Evolutionary conservation across 2,797 vertebrate species (phyloP).

Genomic region (Poeciliopsis gracilis): DNA sequence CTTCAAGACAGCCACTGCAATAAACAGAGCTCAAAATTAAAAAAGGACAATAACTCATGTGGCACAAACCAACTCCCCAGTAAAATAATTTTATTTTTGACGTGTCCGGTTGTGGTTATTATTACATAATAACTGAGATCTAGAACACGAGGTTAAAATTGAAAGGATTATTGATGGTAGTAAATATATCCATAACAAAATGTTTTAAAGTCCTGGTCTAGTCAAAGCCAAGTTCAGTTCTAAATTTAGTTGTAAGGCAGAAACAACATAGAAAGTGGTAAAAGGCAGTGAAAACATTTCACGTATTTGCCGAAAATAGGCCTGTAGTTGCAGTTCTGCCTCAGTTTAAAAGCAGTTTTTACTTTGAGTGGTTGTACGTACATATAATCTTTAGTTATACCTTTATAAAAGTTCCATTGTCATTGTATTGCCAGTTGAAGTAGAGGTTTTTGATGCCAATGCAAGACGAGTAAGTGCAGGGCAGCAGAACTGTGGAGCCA

Average conservation of each 20-base stretch:
- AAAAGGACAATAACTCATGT: not conserved
- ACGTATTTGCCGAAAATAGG: not conserved
- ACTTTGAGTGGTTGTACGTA: not conserved
- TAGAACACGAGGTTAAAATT: not conserved
- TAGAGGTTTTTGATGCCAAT: conserved; percentile 89
- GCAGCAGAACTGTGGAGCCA: conserved; percentile 88
- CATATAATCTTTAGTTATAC: conserved; percentile 32
- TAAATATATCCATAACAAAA: not conserved
- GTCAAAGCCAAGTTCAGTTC: not conserved
- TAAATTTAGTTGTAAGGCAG: not conserved
- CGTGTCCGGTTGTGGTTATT: not conserved
- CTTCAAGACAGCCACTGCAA: not conserved
- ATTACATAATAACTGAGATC: not conserved
- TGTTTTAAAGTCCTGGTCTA: not conserved
- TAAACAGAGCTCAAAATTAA: not conserved
- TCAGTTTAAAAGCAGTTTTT: not conserved
- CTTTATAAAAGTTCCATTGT: conserved; percentile 73
- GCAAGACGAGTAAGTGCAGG: conserved; percentile 90
- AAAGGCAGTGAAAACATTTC: not conserved
- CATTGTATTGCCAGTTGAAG: conserved; percentile 91
- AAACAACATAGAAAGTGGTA: not conserved
- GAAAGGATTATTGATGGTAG: not conserved
- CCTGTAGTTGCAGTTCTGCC: not conserved
- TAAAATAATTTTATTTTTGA: too few species aligned
- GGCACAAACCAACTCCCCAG: not conserved